Conservation (phyloP, 2,888 invertebrate genomes). For the Cheilosia urbana region DNA sequence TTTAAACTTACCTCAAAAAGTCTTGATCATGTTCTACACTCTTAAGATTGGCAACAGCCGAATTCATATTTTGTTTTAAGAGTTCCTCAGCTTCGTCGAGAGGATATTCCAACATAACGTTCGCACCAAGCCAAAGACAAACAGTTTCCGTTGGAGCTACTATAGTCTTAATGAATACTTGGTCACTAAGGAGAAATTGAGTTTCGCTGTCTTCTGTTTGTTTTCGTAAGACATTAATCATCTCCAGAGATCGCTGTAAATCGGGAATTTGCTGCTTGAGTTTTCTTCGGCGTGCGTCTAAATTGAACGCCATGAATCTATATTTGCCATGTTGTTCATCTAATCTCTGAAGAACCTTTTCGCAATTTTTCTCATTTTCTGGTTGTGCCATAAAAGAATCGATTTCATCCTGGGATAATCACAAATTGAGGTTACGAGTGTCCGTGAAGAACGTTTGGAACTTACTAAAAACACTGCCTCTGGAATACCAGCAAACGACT, state of each 20-base stretch:
- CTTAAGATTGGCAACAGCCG: constrained; percentile 92
- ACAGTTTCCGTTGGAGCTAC: constrained; percentile 96
- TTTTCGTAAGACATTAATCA: constrained; percentile 94
- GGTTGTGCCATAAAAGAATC: constrained; percentile 94
- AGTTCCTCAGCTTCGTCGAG: constrained; percentile 95
- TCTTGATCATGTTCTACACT: constrained; percentile 96
- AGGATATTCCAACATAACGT: constrained; percentile 98
- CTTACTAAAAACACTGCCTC: constrained; percentile 94
- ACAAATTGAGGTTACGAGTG: constrained; percentile 1
- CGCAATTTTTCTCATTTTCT: constrained; percentile 92
- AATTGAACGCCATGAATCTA: constrained; percentile 97
- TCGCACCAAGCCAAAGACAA: constrained; percentile 93
- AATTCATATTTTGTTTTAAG: constrained; percentile 91
- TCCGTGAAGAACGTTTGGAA: constrained; percentile 76
- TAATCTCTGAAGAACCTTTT: constrained; percentile 92
- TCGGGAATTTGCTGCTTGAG: constrained; percentile 97
- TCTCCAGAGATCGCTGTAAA: constrained; percentile 93
- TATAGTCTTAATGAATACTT: constrained; percentile 92
- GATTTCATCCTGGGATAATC: constrained; percentile 92
- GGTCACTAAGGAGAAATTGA: constrained; percentile 96
- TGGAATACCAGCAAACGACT: constrained; percentile 92
- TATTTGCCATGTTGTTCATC: constrained; percentile 98
- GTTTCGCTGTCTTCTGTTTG: constrained; percentile 92
- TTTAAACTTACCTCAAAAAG: constrained; percentile 90
- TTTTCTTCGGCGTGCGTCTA: constrained; percentile 93